Base-by-base conservation (phyloP, 2,113 vertebrate species). In the Trachemys scripta region DNA sequence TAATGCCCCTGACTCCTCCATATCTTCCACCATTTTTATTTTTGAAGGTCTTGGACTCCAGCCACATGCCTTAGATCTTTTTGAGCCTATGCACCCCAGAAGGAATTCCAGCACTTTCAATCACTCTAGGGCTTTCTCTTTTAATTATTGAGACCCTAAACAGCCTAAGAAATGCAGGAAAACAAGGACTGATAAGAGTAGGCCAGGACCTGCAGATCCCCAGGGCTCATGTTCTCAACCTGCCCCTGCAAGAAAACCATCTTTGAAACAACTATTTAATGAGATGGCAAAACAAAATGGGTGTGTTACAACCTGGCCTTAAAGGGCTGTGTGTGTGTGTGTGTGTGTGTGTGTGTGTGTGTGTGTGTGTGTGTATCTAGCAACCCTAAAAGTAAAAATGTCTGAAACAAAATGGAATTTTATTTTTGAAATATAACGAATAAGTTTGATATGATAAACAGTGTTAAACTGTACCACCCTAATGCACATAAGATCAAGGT, bases 31-130 rank as follows among this genome's bases (percentile, higher is more conserved):
- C 29, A 42, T 79, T 49, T 79, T 45, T 78, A 45, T 78, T 49
- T 14, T 47, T 97, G 90, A 93, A 84, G 3, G 49, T 96, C 90
- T 90, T 78, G 50, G 89, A 90, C 90, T 90, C 94, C 96, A 90
- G 16, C 2, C 82, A 94, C 87, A 91, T 90, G 59, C 72, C 87
- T 82, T 90, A 78, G 95, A 90, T 80, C 56, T 56, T 87, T 87
- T 78, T 38, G 25, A 86, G 93, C 83, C 85, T 29, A 14, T 6
- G 4, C 81, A 80, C 81, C 92, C 91, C 90, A 90, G 90, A 90
- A 87, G 10, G 14, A 49, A 82, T 38, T 65, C 62, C 62, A 65
- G 31, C 62, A 17, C 31, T 65, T 65, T n/a, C 31, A 17, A 17
- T 35, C 31, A 65, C 12, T 62, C 14, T 65, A 65, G 31, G 57